These are phyloP conservation scores for Corynorhinus townsendii DNA, from an alignment of 2,113 vertebrate genomes.

Conservation along the genomic window DNA sequence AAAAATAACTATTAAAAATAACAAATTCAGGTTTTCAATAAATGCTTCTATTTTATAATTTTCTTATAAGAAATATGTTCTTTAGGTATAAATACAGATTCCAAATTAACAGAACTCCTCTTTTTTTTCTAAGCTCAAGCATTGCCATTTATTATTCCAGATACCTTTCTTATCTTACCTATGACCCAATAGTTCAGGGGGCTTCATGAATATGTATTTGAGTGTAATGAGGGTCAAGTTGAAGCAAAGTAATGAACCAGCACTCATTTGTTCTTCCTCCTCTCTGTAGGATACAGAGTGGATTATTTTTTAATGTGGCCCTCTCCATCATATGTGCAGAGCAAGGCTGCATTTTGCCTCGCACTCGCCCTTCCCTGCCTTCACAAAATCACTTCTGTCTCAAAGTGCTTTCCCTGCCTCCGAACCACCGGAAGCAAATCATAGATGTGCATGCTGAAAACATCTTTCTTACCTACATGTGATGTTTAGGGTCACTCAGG, in stretches of 20 bases:
- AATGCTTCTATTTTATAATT: not conserved
- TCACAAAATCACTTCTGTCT: not conserved
- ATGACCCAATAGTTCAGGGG: not conserved
- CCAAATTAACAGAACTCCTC: not conserved
- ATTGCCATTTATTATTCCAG: not conserved
- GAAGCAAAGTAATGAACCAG: not conserved
- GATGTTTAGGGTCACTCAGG: not conserved
- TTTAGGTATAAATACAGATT: not conserved
- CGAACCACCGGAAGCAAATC: not conserved
- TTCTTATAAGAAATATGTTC: not conserved
- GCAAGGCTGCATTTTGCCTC: not conserved
- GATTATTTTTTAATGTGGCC: not conserved
- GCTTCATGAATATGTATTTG: slow-evolving; percentile 24
- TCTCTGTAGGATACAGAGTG: not conserved
- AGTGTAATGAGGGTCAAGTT: not conserved
- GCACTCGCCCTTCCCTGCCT: rapidly evolving
- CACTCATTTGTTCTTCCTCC: not conserved
- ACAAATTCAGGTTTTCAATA: not conserved
- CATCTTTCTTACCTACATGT: not conserved
- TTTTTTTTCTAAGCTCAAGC: not conserved
- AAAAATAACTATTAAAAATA: not conserved
- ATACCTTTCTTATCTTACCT: not conserved
- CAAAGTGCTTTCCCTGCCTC: not conserved
- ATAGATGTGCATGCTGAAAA: not conserved
- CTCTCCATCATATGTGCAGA: not conserved